A percentile compares a stretch with the other conserved stretches of the same genome.
These are phyloP conservation scores for Pyrgus malvae DNA, from an alignment of 2,888 invertebrate species.

Conservation along the genomic window DNA sequence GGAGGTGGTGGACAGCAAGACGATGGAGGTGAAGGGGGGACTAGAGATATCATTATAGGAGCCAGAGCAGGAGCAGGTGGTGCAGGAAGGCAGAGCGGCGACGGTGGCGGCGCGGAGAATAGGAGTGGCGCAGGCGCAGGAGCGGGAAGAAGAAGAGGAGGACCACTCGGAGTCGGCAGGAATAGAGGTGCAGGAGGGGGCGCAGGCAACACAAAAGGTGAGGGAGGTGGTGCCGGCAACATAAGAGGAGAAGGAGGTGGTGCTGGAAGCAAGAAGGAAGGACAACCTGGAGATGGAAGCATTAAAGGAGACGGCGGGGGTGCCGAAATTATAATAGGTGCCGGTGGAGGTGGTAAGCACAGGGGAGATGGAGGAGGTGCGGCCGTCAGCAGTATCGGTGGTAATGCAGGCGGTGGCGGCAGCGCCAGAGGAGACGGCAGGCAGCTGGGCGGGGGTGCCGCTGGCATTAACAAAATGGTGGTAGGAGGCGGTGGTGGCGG, in stretches of 20 bases:
- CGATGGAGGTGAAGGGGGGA: constrained; percentile 49
- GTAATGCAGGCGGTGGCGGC: constrained; percentile 42
- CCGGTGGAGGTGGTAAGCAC: constrained; percentile 32
- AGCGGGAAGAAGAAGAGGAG: constrained; percentile 37
- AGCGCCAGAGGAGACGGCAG: constrained; percentile 41
- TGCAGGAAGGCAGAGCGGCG: constrained; percentile 35
- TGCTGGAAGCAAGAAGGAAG: constrained; percentile 32
- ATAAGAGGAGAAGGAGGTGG: constrained; percentile 34
- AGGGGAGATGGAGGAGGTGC: constrained; percentile 29
- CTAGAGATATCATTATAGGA: constrained; percentile 53
- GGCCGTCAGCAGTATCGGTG: constrained; percentile 38
- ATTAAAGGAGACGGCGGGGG: constrained; percentile 34
- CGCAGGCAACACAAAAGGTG: constrained; percentile 28
- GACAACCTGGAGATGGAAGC: constrained; percentile 36
- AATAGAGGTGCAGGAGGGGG: constrained; percentile 29
- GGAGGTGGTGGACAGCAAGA: constrained; percentile 46
- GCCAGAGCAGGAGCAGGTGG: constrained; percentile 37
- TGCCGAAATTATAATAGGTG: constrained; percentile 21
- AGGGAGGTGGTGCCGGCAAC: constrained; percentile 36
- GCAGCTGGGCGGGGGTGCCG: constrained; percentile 46
- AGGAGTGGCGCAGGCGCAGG: constrained; percentile 38
- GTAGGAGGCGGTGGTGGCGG: constrained; percentile 52
- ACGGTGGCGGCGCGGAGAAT: constrained; percentile 30
- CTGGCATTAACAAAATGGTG: constrained; percentile 63
- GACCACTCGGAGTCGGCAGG: constrained; percentile 36